Conservation (phyloP, 2,888 invertebrate species). For the Caenorhabditis japonica region DNA sequence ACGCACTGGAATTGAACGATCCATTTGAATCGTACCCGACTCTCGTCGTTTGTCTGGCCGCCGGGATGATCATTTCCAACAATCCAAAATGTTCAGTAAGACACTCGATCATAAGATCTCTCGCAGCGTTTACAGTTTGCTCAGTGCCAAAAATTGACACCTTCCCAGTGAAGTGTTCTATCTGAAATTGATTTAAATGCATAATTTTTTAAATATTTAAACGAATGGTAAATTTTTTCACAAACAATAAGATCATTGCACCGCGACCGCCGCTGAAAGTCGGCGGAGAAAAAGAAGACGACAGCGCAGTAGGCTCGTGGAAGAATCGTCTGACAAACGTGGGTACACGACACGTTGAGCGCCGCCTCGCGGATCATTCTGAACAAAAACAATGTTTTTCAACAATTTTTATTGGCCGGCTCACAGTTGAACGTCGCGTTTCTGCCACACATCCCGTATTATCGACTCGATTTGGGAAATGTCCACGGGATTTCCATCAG, state of each 20-base stretch:
- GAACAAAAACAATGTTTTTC: neutral
- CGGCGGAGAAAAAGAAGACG: constrained; percentile 37
- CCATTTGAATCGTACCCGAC: too few relatives aligned
- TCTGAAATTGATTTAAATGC: constrained; percentile 17
- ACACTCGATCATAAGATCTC: constrained; percentile 30
- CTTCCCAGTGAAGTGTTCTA: constrained; percentile 35
- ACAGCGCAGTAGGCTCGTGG: constrained; percentile 50
- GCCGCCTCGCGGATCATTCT: constrained; percentile 47
- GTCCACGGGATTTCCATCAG: constrained; percentile 10
- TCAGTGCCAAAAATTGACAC: constrained; percentile 36
- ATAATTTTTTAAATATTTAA: too few relatives aligned
- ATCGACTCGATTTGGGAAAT: constrained; percentile 10
- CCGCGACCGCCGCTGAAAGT: constrained; percentile 30
- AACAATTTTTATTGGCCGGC: neutral
- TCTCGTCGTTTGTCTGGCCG: constrained; percentile 4
- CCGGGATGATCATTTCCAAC: constrained; percentile 34
- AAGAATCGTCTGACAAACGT: constrained; percentile 33
- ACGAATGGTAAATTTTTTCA: too few relatives aligned
- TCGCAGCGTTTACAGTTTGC: constrained; percentile 24
- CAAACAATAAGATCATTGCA: constrained; percentile 41
- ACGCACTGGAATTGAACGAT: neutral
- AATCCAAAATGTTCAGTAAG: constrained; percentile 43
- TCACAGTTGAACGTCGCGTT: constrained; percentile 38
- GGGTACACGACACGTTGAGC: constrained; percentile 33
- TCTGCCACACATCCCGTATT: constrained; percentile 38